Evolutionary conservation across 2,113 vertebrate genomes (phyloP).

Genomic region (Ochotona curzoniae): DNA sequence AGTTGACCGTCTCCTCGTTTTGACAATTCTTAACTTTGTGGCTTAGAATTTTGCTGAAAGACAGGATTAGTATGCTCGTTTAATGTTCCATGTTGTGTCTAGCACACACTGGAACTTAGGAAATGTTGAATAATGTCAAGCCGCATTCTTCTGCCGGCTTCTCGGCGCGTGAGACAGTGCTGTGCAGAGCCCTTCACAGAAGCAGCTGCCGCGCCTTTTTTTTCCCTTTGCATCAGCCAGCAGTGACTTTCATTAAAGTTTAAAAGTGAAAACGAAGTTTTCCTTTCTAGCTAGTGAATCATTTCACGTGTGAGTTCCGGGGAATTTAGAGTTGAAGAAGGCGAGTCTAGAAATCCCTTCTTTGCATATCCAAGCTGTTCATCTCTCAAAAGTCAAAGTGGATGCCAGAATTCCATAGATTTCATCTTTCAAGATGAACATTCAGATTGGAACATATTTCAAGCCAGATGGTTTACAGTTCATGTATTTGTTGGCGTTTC

Average conservation of each 20-base stretch:
- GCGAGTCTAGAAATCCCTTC: constrained; percentile 75
- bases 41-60: constrained; percentile 5
- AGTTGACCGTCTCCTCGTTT: background rate
- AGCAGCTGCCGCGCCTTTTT: background rate
- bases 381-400: constrained; percentile 82
- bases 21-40: background rate
- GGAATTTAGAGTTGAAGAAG: constrained; percentile 70
- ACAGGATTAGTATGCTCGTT: background rate
- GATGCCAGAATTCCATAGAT: constrained; percentile 84
- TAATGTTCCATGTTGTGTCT: background rate
- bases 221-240: background rate
- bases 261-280: constrained; percentile 53
- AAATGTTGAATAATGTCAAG: constrained; percentile 6
- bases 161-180: background rate
- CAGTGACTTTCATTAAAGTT: background rate
- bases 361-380: constrained; percentile 82
- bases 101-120: background rate
- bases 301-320: constrained; percentile 54
- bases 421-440: constrained; percentile 82
- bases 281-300: constrained; percentile 39
- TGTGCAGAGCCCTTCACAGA: background rate
- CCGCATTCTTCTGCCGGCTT: background rate
- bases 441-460: constrained; percentile 83
- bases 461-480: constrained; percentile 84
- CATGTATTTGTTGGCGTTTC: constrained; percentile 84